Conservation (phyloP, 1,140 invertebrate genomes). For the Ceratoteleas bidentatus region DNA sequence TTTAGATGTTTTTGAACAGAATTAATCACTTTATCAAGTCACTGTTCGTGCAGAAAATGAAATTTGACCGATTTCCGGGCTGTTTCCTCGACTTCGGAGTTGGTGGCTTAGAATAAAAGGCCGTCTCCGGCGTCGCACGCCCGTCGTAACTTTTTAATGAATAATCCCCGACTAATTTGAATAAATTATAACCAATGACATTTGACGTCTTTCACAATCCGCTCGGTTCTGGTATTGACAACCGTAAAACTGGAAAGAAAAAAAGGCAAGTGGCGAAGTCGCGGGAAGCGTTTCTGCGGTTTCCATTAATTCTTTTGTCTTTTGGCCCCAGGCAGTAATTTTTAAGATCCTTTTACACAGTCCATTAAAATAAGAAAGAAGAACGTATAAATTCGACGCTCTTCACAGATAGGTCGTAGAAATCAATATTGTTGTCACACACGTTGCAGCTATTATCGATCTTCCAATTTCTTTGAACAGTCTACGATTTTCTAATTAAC, state of each 20-base stretch:
- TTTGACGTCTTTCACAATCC: slow-evolving; percentile 69
- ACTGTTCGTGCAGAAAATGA: slow-evolving; percentile 57
- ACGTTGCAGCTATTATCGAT: slow-evolving; percentile 18
- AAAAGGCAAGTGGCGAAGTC: slow-evolving; percentile 52
- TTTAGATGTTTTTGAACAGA: slow-evolving; percentile 19
- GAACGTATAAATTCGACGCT: slow-evolving; percentile 46
- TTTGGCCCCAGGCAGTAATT: slow-evolving; percentile 65
- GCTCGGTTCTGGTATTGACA: slow-evolving; percentile 65
- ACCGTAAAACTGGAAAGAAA: slow-evolving; percentile 64
- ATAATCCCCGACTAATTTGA: slow-evolving; percentile 72
- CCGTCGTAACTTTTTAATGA: slow-evolving; percentile 71
- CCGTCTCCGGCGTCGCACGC: slow-evolving; percentile 29
- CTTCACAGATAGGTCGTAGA: slow-evolving; percentile 38
- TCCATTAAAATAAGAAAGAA: slow-evolving; percentile 81
- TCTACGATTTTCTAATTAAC: too few relatives aligned
- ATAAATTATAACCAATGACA: slow-evolving; percentile 73
- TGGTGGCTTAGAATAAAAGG: slow-evolving; percentile 58
- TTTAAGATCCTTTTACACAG: slow-evolving; percentile 70
- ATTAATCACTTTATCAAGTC: slow-evolving; percentile 50
- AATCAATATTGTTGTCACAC: slow-evolving; percentile 45
- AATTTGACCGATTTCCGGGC: slow-evolving; percentile 62
- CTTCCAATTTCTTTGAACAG: not conserved
- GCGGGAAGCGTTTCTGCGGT: slow-evolving; percentile 70
- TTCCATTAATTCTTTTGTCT: slow-evolving; percentile 81
- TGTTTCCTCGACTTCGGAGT: slow-evolving; percentile 42